These are phyloP conservation scores for Cordilura impudica DNA, from an alignment of 2,888 invertebrate genomes.

Conservation along the genomic window DNA sequence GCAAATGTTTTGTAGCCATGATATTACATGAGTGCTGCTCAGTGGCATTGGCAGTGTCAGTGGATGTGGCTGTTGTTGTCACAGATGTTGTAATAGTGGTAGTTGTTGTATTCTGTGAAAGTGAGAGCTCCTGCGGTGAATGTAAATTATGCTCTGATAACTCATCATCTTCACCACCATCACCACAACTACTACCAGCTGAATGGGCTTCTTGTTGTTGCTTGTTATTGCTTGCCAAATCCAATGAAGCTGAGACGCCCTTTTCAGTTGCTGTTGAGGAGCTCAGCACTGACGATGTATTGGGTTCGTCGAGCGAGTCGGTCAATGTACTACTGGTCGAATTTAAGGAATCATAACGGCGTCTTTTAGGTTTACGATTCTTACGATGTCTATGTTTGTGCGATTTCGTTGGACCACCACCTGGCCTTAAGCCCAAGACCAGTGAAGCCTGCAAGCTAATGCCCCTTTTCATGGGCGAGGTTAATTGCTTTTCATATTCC, in stretches of 20 bases:
- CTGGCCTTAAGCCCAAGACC: conserved; percentile 60
- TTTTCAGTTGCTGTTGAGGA: conserved; percentile 51
- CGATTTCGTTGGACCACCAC: conserved; percentile 66
- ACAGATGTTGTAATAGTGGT: conserved; percentile 60
- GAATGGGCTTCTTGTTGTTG: conserved; percentile 51
- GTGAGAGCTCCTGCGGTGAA: conserved; percentile 47
- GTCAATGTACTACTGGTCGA: conserved; percentile 73
- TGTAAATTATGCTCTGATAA: conserved; percentile 31
- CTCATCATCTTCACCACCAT: conserved; percentile 55
- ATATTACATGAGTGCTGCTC: background rate
- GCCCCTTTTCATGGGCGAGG: conserved; percentile 82
- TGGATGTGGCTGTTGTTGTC: conserved; percentile 31
- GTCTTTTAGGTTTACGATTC: conserved; percentile 79
- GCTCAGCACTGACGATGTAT: conserved; percentile 38
- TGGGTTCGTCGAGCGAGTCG: conserved; percentile 66
- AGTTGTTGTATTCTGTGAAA: background rate
- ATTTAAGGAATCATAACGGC: conserved; percentile 73
- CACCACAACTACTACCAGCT: conserved; percentile 68
- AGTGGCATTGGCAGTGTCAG: background rate
- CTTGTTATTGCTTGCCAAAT: conserved; percentile 66
- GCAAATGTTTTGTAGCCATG: background rate
- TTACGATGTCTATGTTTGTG: conserved; percentile 83
- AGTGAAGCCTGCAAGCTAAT: conserved; percentile 60
- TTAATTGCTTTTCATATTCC: conserved; percentile 89
- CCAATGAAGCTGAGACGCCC: conserved; percentile 62